phyloP scores from a whole-genome alignment of 1,140 invertebrate species.

The Thalassaphorura encarpata region DNA sequence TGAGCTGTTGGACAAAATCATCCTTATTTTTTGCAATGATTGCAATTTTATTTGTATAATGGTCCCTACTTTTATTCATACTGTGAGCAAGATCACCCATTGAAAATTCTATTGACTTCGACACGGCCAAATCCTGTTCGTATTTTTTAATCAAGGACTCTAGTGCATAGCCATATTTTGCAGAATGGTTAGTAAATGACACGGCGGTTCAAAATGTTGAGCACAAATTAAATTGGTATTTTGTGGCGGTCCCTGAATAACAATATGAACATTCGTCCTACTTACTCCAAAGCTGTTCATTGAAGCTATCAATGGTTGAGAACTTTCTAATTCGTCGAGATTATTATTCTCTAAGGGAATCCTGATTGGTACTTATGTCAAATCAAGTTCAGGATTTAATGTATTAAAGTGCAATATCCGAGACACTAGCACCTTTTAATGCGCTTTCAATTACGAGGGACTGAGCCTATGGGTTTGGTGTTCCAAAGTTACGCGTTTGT shows the following conservation, averaged over 20 bases:
- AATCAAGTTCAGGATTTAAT: conserved; percentile 13
- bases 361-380: conserved; percentile 4
- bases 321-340: neutral
- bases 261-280: conserved; percentile 20
- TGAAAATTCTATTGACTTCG: neutral
- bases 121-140: neutral
- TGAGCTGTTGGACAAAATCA: neutral
- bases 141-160: conserved; percentile 1
- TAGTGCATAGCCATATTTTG: conserved; percentile 12
- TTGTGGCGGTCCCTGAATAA: conserved; percentile 9
- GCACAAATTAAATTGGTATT: neutral
- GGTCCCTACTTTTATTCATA: conserved; percentile 7
- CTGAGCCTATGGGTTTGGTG: conserved; percentile 34
- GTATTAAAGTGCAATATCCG: conserved; percentile 6
- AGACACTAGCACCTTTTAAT: conserved; percentile 42
- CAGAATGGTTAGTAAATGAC: conserved; percentile 4
- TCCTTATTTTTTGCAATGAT: neutral
- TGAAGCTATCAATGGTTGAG: too few species aligned
- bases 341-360: conserved; percentile 4
- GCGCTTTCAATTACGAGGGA: conserved; percentile 43
- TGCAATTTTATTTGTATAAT: conserved; percentile 3
- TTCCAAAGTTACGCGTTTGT: conserved; percentile 2
- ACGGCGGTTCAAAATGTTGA: too few species aligned
- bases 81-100: conserved; percentile 6
- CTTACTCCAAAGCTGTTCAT: conserved; percentile 22